These are phyloP conservation scores for Trogon surrucura DNA, from an alignment of 2,113 vertebrate species.

Conservation along the genomic window DNA sequence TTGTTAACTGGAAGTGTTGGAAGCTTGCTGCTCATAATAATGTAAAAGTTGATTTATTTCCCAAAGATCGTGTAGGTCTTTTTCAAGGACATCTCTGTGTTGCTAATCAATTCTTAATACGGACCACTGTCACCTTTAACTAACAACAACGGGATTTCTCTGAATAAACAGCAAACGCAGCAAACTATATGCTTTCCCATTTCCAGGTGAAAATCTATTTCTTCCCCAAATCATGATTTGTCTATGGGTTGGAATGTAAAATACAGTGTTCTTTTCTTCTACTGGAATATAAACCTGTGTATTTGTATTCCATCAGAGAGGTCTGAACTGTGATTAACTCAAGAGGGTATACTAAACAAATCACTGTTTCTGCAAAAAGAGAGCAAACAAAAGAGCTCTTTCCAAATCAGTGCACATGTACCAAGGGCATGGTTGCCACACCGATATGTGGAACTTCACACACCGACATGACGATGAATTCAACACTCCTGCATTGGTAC, in stretches of 20 bases:
- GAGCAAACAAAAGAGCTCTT: not conserved
- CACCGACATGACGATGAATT: not conserved
- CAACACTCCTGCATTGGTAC: rapidly evolving
- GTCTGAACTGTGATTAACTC: not conserved
- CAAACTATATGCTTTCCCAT: rapidly evolving
- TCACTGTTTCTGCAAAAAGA: not conserved
- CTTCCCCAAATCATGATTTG: not conserved
- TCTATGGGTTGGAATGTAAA: not conserved
- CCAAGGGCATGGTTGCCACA: not conserved
- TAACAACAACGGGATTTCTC: not conserved
- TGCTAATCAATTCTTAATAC: not conserved
- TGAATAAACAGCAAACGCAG: not conserved
- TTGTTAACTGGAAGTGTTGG: not conserved
- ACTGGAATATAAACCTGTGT: not conserved
- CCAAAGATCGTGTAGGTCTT: not conserved
- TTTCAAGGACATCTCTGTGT: not conserved
- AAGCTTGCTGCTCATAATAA: not conserved
- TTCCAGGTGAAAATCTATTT: not conserved
- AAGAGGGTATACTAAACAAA: not conserved
- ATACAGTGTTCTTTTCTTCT: not conserved
- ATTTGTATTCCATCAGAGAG: not conserved
- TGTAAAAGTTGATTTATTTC: not conserved
- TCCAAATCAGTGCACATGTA: not conserved
- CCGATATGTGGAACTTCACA: rapidly evolving
- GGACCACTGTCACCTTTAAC: rapidly evolving